These are phyloP conservation scores for Drosophila neotestacea DNA, from an alignment of 2,888 invertebrate species.

Conservation along the genomic window DNA sequence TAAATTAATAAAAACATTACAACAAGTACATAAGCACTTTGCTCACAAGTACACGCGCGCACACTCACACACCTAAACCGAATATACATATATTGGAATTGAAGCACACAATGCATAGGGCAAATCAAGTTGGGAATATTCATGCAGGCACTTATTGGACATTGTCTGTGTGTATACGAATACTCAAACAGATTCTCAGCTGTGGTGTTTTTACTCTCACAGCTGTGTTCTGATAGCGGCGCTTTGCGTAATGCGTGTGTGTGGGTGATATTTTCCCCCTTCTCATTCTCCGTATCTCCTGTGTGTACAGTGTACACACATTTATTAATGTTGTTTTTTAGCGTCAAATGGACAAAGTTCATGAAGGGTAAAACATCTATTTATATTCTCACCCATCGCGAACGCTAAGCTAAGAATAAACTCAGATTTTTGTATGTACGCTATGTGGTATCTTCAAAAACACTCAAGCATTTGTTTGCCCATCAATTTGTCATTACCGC, in stretches of 20 bases:
- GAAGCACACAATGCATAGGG: constrained; percentile 32
- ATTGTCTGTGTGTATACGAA: constrained; percentile 9
- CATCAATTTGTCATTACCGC: constrained; percentile 6
- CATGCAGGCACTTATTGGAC: not conserved
- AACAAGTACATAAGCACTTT: constrained; percentile 36
- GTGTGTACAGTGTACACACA: constrained; percentile 6
- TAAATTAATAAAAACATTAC: not conserved
- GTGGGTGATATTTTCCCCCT: not conserved
- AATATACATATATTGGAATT: constrained; percentile 20
- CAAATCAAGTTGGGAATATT: constrained; percentile 22
- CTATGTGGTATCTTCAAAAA: not conserved
- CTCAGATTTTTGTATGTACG: not conserved
- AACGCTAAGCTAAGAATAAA: not conserved
- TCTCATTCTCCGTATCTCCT: constrained; percentile 3
- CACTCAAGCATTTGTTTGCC: constrained; percentile 11
- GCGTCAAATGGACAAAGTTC: constrained; percentile 18
- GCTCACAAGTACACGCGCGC: not conserved
- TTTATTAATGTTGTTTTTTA: constrained; percentile 5
- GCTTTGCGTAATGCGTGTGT: constrained; percentile 30
- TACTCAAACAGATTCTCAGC: constrained; percentile 34
- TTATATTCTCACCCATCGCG: not conserved
- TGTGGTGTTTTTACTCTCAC: constrained; percentile 39
- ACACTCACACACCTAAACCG: not conserved
- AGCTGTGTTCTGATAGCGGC: constrained; percentile 66
- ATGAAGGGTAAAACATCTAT: constrained; percentile 1